Percentiles rank a stretch among this genome's conserved stretches.
These are phyloP conservation scores for Hippocampus guttulatus DNA, from an alignment of 2,113 vertebrate species.

Conservation along the genomic window DNA sequence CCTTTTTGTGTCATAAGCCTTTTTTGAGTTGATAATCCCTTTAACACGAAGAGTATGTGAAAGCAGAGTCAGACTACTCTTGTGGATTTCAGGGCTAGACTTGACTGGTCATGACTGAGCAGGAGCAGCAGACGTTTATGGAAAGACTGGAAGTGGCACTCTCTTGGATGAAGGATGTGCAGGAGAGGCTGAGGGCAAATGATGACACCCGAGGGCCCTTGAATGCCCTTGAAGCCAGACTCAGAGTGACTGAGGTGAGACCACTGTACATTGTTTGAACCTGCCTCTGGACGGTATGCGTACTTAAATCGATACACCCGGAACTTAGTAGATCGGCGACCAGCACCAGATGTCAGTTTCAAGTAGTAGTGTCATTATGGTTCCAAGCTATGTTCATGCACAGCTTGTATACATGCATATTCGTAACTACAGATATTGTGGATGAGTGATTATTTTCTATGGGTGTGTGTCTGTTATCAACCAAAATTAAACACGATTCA, in stretches of 20 bases:
- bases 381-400: too few relatives aligned
- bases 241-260: constrained; percentile 86
- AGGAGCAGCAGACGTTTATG: constrained; percentile 82
- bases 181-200: constrained; percentile 79
- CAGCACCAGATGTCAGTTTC: too few relatives aligned
- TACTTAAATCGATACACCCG: too few relatives aligned
- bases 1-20: neutral
- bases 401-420: too few relatives aligned
- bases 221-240: constrained; percentile 82
- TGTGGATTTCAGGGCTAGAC: neutral
- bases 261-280: neutral
- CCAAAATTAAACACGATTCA: too few relatives aligned
- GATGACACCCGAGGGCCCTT: constrained; percentile 90
- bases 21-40: neutral
- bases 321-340: too few relatives aligned
- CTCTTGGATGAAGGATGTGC: constrained; percentile 83
- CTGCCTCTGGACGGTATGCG: neutral
- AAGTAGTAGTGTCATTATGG: too few relatives aligned
- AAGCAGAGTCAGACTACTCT: neutral
- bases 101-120: constrained; percentile 79
- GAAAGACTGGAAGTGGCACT: constrained; percentile 78
- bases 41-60: neutral
- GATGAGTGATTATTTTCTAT: too few relatives aligned
- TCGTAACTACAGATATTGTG: too few relatives aligned
- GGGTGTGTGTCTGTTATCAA: too few relatives aligned